These are phyloP conservation scores for Heliopora coerulea DNA, from an alignment of 92 coral and sea anemone genomes.

Conservation along the genomic window DNA sequence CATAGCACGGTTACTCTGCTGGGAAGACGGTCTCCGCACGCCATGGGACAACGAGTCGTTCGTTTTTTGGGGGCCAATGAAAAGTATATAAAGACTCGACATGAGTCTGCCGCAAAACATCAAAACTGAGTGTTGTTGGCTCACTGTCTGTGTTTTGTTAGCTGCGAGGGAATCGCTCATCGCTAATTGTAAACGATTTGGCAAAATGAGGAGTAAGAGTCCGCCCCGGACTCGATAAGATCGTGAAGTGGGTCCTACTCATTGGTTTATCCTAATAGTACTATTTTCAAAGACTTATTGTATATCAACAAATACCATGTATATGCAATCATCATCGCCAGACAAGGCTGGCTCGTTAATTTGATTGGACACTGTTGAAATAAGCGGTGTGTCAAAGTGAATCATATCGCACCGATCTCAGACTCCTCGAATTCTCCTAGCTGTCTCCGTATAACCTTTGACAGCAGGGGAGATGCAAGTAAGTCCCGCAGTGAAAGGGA, in stretches of 20 bases:
- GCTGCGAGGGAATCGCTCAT: constrained; percentile 42
- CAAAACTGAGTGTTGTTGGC: background rate
- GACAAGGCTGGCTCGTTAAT: constrained; percentile 32
- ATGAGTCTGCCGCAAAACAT: constrained; percentile 25
- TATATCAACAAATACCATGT: constrained; percentile 90
- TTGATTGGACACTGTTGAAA: constrained; percentile 44
- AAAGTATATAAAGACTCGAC: constrained; percentile 49
- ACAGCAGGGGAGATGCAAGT: background rate
- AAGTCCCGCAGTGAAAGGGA: background rate
- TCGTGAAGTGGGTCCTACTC: constrained; percentile 68
- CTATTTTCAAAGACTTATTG: constrained; percentile 96
- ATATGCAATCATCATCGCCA: constrained; percentile 30
- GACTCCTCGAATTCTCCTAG: constrained; percentile 2
- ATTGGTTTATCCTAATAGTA: constrained; percentile 87
- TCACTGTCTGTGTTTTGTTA: constrained; percentile 18
- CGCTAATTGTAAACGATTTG: constrained; percentile 68
- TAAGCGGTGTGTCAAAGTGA: constrained; percentile 41
- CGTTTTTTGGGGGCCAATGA: constrained; percentile 28
- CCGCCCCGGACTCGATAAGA: constrained; percentile 58
- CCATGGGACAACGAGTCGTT: constrained; percentile 2
- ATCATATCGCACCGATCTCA: constrained; percentile 28
- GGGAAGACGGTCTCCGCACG: constrained; percentile 29
- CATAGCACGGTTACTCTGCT: too few species aligned
- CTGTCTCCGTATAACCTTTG: background rate
- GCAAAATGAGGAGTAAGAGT: constrained; percentile 48